Conservation (phyloP, 2,888 invertebrate species). For the Harpalus rufipes region DNA sequence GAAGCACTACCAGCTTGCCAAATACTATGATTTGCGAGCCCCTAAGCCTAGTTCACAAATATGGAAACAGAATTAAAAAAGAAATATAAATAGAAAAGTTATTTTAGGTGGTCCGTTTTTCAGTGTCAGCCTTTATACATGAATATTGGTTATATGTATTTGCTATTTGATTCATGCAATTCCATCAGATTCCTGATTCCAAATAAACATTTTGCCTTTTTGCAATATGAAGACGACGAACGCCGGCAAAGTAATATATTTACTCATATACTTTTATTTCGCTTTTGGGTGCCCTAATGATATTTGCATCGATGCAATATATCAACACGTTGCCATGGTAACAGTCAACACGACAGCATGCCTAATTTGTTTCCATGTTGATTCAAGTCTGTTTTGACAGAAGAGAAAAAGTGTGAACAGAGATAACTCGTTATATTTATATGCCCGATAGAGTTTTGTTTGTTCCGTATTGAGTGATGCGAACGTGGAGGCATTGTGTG, state of each 20-base stretch:
- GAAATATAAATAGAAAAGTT: no score
- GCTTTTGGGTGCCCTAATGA: conserved; percentile 27
- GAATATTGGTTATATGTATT: no score
- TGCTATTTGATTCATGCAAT: not conserved
- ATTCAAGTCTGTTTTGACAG: conserved; percentile 37
- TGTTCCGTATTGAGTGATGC: conserved; percentile 23
- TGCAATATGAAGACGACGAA: not conserved
- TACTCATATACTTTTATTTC: conserved; percentile 26
- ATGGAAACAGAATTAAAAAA: no score
- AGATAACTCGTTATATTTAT: conserved; percentile 40
- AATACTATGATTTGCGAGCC: no score
- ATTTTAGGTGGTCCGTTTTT: no score
- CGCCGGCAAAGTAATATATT: conserved; percentile 1
- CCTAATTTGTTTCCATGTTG: conserved; percentile 40
- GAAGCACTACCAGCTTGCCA: no score
- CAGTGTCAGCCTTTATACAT: no score
- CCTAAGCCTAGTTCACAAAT: no score
- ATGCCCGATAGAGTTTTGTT: conserved; percentile 25
- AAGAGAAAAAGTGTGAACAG: conserved; percentile 36
- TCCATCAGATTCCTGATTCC: not conserved
- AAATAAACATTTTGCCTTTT: not conserved
- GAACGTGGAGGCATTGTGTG: not conserved
- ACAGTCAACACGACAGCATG: conserved; percentile 34
- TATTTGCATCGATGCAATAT: conserved; percentile 46
- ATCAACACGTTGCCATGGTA: conserved; percentile 24